Evolutionary conservation across 2,797 vertebrate genomes (phyloP).

Genomic region (Acanthurus leucopareius): DNA sequence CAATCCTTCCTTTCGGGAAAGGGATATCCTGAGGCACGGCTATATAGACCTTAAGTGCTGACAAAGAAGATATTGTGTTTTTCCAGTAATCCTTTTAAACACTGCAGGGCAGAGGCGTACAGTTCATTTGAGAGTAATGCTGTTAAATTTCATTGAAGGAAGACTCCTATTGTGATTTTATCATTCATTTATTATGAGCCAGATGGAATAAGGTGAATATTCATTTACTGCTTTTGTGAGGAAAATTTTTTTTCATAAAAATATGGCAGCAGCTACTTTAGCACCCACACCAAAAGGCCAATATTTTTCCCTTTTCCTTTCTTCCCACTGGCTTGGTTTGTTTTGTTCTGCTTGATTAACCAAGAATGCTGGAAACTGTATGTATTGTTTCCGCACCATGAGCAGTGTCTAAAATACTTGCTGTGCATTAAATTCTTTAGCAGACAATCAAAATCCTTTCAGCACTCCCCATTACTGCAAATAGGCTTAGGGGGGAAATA

Average conservation of each 20-base stretch:
- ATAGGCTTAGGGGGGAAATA: conserved; percentile 81
- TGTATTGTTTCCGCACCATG: conserved; percentile 85
- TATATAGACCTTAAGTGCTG: conserved; percentile 90
- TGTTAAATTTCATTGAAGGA: conserved; percentile 72
- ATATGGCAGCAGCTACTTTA: conserved; percentile 54
- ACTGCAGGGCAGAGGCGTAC: conserved; percentile 79
- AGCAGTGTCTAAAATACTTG: conserved; percentile 86
- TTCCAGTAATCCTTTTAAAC: conserved; percentile 86
- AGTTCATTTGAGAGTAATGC: conserved; percentile 78
- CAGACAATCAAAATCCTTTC: conserved; percentile 87
- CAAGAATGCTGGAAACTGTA: conserved; percentile 80
- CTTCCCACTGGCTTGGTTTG: conserved; percentile 77
- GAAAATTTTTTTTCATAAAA: conserved; percentile 37
- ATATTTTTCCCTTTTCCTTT: conserved; percentile 26
- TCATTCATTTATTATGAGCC: conserved; percentile 65
- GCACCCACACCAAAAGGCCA: conserved; percentile 53
- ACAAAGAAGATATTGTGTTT: conserved; percentile 89
- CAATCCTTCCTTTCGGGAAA: conserved; percentile 88
- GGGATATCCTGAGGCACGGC: conserved; percentile 89
- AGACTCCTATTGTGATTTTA: conserved; percentile 67
- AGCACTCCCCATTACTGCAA: conserved; percentile 77
- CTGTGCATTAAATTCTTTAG: conserved; percentile 85
- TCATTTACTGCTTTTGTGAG: conserved; percentile 32
- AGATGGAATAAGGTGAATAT: conserved; percentile 45
- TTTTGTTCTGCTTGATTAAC: conserved; percentile 87